These are phyloP conservation scores for Meiosimyza decipiens DNA, from an alignment of 2,888 invertebrate species.

Conservation along the genomic window DNA sequence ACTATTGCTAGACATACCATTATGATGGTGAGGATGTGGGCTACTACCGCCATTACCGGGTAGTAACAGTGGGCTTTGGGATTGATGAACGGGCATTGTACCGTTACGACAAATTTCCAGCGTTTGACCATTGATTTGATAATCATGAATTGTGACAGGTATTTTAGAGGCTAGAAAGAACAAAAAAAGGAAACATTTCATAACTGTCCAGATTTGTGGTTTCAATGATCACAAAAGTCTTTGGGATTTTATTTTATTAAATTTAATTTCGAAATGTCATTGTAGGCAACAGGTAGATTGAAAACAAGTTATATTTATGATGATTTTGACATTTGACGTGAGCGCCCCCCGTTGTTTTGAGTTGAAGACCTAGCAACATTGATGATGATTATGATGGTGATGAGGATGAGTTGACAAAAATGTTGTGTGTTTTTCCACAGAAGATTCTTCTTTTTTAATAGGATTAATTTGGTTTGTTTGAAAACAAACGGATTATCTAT, in stretches of 20 bases:
- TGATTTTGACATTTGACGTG: constrained; percentile 56
- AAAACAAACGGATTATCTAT: constrained; percentile 58
- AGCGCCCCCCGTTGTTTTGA: constrained; percentile 54
- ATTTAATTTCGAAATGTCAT: too few species aligned
- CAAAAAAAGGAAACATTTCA: constrained; percentile 42
- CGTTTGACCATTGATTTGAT: constrained; percentile 65
- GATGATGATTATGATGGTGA: background rate
- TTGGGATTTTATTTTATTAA: constrained; percentile 37
- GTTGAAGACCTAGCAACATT: background rate
- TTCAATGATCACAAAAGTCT: background rate
- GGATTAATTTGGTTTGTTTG: constrained; percentile 61
- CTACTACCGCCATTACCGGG: constrained; percentile 41
- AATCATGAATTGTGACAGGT: constrained; percentile 70
- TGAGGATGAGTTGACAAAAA: constrained; percentile 36
- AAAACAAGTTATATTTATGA: constrained; percentile 40
- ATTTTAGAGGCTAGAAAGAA: constrained; percentile 74
- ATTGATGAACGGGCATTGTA: constrained; percentile 38
- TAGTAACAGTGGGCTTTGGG: constrained; percentile 56
- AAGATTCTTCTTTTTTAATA: constrained; percentile 52
- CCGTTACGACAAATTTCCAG: constrained; percentile 61
- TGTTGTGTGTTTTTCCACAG: constrained; percentile 47
- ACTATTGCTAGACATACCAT: constrained; percentile 38
- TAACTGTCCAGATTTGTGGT: constrained; percentile 34
- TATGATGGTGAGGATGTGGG: background rate
- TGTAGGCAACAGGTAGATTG: constrained; percentile 17